A percentile compares a stretch with the other conserved stretches of the same genome.
Conservation (phyloP, 2,113 vertebrate genomes). For the Carlito syrichta region DNA sequence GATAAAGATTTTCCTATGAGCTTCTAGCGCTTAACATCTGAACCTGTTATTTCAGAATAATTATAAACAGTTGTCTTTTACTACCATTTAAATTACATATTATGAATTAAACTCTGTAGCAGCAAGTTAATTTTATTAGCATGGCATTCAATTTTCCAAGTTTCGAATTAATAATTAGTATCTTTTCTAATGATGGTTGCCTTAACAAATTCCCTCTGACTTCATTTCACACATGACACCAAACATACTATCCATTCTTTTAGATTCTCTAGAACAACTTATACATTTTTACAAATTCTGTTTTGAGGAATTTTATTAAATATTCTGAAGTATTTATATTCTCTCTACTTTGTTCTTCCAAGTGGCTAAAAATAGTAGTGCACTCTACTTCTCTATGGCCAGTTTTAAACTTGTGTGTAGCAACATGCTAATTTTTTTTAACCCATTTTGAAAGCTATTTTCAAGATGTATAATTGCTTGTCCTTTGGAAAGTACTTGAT, state of each 20-base stretch:
- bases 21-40: not conserved
- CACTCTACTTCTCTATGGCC: not conserved
- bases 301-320: not conserved
- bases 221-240: not conserved
- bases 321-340: not conserved
- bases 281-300: not conserved
- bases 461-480: not conserved
- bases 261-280: not conserved
- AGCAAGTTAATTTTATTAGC: conserved; percentile 29
- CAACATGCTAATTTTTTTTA: not conserved
- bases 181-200: not conserved
- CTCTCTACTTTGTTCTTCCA: not conserved
- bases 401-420: not conserved
- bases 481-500: conserved; percentile 34
- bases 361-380: not conserved
- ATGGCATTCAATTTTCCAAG: not conserved
- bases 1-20: not conserved
- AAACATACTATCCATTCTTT: not conserved
- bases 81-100: not conserved
- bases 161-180: conserved; percentile 1
- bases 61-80: not conserved
- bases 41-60: conserved; percentile 3
- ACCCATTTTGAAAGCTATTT: conserved; percentile 46
- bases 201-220: conserved; percentile 19
- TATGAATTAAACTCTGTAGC: conserved; percentile 19